Conservation (phyloP, 2,113 vertebrate genomes). For the Trematomus loennbergii region DNA sequence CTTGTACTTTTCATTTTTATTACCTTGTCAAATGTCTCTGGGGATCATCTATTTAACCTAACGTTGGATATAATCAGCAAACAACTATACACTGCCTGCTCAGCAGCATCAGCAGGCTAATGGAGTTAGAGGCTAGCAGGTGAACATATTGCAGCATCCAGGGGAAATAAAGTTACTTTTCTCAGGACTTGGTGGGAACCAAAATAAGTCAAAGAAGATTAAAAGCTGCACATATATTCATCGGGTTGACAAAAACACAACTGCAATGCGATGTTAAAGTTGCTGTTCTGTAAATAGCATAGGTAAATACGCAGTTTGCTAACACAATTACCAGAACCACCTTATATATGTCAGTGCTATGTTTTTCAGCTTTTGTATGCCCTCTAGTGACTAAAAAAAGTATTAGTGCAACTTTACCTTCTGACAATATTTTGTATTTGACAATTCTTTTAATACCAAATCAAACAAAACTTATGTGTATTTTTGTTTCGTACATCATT, state of each 20-base stretch:
- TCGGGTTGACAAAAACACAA: neutral
- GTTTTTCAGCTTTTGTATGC: neutral
- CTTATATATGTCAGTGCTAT: neutral
- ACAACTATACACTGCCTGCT: neutral
- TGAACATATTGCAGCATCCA: too few relatives aligned
- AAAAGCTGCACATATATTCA: neutral
- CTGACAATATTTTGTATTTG: neutral
- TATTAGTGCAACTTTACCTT: neutral
- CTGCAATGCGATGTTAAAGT: neutral
- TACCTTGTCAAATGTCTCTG: neutral
- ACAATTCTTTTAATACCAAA: neutral
- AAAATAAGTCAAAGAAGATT: neutral
- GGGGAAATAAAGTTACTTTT: neutral
- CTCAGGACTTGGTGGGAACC: conserved; percentile 3
- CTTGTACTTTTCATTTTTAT: neutral
- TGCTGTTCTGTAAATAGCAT: neutral
- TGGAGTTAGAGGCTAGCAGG: too few relatives aligned
- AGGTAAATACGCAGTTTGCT: too few relatives aligned
- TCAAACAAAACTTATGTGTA: neutral
- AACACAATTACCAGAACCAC: too few relatives aligned
- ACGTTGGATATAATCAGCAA: neutral
- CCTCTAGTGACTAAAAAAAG: neutral
- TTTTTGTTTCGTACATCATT: neutral
- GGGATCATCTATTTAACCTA: neutral
- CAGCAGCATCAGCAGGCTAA: neutral